Conservation (phyloP, 2,113 vertebrate genomes). For the Uria aalge region DNA sequence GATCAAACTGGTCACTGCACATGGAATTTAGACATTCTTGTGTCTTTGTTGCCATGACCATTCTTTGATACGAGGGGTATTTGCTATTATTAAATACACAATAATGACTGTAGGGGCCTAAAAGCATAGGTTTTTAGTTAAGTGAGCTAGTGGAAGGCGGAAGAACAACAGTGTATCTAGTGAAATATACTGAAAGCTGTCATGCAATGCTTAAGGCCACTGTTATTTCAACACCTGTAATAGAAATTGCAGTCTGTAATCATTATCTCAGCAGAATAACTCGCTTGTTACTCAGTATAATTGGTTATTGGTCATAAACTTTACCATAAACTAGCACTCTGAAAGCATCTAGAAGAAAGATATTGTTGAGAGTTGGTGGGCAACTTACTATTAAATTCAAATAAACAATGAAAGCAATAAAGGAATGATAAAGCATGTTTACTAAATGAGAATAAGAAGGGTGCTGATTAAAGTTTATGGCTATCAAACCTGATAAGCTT, state of each 20-base stretch:
- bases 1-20: not conserved
- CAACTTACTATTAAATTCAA: not conserved
- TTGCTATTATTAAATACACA: not conserved
- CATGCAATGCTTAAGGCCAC: not conserved
- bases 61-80: not conserved
- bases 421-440: not conserved
- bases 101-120: not conserved
- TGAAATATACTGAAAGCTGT: not conserved
- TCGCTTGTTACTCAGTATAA: not conserved
- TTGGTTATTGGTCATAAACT: not conserved
- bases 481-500: not conserved
- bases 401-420: not conserved
- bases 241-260: not conserved
- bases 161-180: not conserved
- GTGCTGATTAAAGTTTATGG: not conserved
- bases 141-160: not conserved
- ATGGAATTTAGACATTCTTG: not conserved
- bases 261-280: not conserved
- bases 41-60: not conserved
- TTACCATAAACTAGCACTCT: not conserved
- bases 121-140: not conserved
- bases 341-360: not conserved
- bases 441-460: not conserved
- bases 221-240: not conserved
- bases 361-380: not conserved